Conservation (phyloP, 1,140 invertebrate species). For the Sycophaga agraensis region DNA sequence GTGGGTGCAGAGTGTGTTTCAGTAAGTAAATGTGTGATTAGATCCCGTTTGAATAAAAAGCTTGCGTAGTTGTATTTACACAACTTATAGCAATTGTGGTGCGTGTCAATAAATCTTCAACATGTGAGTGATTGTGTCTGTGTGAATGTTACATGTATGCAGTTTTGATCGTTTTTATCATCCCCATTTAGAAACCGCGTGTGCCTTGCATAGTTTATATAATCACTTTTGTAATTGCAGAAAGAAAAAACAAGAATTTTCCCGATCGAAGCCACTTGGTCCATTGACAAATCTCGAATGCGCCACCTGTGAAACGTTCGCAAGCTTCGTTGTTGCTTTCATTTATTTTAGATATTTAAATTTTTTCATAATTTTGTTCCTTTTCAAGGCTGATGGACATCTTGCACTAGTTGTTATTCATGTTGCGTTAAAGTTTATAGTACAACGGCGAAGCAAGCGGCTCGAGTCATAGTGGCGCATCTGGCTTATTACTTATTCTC, state of each 20-base stretch:
- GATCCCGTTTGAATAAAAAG: conserved; percentile 26
- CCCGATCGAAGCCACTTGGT: conserved; percentile 41
- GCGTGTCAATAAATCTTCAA: not conserved
- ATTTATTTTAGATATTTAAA: no score
- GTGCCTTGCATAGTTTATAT: conserved; percentile 18
- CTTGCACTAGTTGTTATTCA: no score
- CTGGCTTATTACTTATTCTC: no score
- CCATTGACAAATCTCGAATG: conserved; percentile 20
- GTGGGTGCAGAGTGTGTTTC: conserved; percentile 42
- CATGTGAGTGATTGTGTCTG: conserved; percentile 37
- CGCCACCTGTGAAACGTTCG: conserved; percentile 17
- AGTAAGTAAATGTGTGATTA: conserved; percentile 37
- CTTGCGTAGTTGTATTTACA: conserved; percentile 43
- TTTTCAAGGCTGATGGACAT: no score
- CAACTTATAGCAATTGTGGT: conserved; percentile 50
- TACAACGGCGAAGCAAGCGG: not conserved
- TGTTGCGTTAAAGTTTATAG: no score
- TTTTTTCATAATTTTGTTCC: no score
- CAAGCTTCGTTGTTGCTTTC: not conserved
- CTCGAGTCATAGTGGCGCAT: conserved; percentile 23
- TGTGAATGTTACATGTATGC: conserved; percentile 36
- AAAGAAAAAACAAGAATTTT: conserved; percentile 54
- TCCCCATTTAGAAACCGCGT: conserved; percentile 1
- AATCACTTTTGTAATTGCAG: conserved; percentile 17
- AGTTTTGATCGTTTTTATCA: conserved; percentile 12